Evolutionary conservation across 2,888 invertebrate genomes (phyloP), one percentile per base, ranked within the genome.

Genomic region (Axea sp.): DNA sequence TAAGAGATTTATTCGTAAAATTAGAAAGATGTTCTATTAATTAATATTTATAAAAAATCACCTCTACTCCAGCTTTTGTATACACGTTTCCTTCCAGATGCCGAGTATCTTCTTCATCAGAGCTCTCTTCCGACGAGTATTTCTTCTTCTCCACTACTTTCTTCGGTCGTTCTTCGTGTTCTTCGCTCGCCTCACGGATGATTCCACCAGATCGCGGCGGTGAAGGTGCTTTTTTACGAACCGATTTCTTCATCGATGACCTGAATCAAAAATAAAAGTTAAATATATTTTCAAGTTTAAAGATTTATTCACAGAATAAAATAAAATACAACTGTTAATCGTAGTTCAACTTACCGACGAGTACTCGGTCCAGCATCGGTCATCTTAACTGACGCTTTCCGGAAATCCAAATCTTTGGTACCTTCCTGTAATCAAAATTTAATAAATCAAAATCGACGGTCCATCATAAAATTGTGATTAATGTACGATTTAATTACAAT

Each of bases 41-140:
- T n/a, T n/a, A n/a, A n/a, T n/a, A n/a, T n/a, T n/a, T n/a, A n/a
- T n/a, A n/a, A n/a, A n/a, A n/a, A n/a, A 59, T 14, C 62, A 90
- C 90, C 92, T 96, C 95, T 69, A 91, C 89, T 76, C 96, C 96
- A 78, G 92, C 92, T 49, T 93, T 92, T 0, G 94, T 92, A 77
- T 92, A 92, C 22, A 93, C 94, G 81, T 94, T 92, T 57, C 96
- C 96, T 80, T 95, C 95, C 85, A 94, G 87, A 65, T 95, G 93
- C 11, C 94, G 90, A 5, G 92, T 91, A 77, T 95, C 94, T 81
- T 95, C 95, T 17, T 89, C 89, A 1, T 90, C 89, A 11, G 92
- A 92, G 75, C 91, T 91, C 9, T 91, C 91, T 0, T 91, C 91
- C 24, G 86, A 87, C 0, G 91, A 91, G 78, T 91, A 91, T 35